phyloP scores from a whole-genome alignment of 2,113 vertebrate species.

The Paramormyrops kingsleyae region DNA sequence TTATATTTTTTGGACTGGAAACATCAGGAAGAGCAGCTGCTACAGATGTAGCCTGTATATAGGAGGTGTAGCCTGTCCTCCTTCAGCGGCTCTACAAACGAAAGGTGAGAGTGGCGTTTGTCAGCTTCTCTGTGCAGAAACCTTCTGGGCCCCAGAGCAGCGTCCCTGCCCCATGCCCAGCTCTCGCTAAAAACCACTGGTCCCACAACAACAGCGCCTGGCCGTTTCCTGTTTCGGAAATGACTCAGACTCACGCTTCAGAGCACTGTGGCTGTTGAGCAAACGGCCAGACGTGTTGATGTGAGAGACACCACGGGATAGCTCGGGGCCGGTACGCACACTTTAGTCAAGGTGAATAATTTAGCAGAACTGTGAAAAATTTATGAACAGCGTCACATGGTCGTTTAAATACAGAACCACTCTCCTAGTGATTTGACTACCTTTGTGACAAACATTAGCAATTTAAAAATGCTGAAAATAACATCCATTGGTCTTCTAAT shows the following conservation, averaged over 20 bases:
- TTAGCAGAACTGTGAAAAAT: background rate
- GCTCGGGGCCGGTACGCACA: background rate
- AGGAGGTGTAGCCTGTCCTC: background rate
- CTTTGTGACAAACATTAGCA: constrained; percentile 1
- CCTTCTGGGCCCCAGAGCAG: background rate
- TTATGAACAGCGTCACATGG: background rate
- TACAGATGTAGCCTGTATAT: background rate
- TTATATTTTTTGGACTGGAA: background rate
- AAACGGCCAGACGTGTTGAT: background rate
- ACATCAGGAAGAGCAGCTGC: background rate
- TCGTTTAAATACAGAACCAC: background rate
- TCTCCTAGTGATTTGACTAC: background rate
- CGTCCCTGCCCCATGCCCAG: background rate
- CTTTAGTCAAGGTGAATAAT: background rate
- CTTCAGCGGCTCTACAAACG: background rate
- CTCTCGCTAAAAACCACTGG: background rate
- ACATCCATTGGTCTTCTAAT: background rate
- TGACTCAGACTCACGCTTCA: background rate
- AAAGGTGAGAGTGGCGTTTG: background rate
- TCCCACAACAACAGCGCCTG: background rate
- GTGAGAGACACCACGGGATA: background rate
- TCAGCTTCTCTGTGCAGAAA: background rate
- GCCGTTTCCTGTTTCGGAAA: background rate
- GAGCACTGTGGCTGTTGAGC: background rate
- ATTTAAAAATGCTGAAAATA: background rate